A percentile compares a stretch with the other conserved stretches of the same genome.
These are phyloP conservation scores for Tychaedon coryphoeus DNA, from an alignment of 2,113 vertebrate species.

Conservation along the genomic window DNA sequence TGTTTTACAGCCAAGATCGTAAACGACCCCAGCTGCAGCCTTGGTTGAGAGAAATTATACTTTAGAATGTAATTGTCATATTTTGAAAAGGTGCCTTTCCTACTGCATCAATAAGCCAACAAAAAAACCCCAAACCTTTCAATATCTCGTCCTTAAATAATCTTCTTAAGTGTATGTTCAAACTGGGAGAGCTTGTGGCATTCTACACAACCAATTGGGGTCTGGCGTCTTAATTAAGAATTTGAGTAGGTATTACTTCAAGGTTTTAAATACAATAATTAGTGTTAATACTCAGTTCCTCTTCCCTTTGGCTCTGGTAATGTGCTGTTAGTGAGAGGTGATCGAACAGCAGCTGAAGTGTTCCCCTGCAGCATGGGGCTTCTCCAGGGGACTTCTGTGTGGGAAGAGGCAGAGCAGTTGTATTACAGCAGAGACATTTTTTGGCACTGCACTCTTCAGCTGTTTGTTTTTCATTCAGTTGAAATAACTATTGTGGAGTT, in stretches of 20 bases:
- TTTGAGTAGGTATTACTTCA: neutral
- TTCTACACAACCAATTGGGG: neutral
- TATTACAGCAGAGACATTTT: neutral
- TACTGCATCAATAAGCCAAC: conserved; percentile 14
- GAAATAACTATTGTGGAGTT: neutral
- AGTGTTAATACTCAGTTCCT: neutral
- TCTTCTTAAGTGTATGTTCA: neutral
- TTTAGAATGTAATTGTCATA: conserved; percentile 3
- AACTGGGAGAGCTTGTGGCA: neutral
- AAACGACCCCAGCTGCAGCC: conserved; percentile 24
- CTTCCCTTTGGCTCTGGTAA: neutral
- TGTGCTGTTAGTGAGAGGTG: neutral
- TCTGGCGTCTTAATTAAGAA: neutral
- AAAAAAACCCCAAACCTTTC: neutral
- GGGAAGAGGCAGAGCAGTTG: neutral
- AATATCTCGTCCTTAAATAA: conserved; percentile 1
- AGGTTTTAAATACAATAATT: conserved; percentile 9
- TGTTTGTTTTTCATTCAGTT: neutral
- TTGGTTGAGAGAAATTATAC: conserved; percentile 31
- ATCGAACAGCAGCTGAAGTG: neutral
- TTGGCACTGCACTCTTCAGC: neutral
- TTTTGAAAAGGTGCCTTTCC: conserved; percentile 54
- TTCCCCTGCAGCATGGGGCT: neutral
- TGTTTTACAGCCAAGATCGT: neutral
- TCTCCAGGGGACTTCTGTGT: neutral